Conservation (phyloP, 2,797 vertebrate genomes). For the Caiman crocodilus region DNA sequence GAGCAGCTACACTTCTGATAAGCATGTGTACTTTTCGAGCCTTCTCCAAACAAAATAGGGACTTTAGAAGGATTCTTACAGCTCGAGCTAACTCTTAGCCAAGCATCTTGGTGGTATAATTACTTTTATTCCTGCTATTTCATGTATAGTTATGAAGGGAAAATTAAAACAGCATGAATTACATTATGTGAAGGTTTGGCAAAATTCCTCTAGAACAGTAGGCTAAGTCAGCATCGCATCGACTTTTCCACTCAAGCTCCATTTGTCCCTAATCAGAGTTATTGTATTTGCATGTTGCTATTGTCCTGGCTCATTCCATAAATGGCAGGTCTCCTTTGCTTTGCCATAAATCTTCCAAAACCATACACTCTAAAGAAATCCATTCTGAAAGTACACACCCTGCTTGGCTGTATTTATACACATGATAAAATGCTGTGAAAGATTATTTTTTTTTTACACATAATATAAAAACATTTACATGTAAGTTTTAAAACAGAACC, state of each 20-base stretch:
- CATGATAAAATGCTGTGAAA: neutral
- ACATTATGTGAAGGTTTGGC: conserved; percentile 25
- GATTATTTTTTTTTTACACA: neutral
- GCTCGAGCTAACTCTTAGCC: neutral
- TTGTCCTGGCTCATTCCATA: conserved; percentile 34
- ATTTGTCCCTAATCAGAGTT: conserved; percentile 21
- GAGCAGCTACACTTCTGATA: neutral
- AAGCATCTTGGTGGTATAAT: neutral
- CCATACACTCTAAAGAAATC: neutral
- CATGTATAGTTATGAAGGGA: conserved; percentile 26
- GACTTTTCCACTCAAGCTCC: conserved; percentile 17
- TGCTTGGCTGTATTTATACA: neutral
- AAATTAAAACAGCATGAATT: conserved; percentile 52
- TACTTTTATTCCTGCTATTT: conserved; percentile 13
- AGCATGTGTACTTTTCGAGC: neutral
- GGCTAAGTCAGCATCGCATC: conserved; percentile 53
- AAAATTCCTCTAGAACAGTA: neutral
- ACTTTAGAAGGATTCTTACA: neutral
- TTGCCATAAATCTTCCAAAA: conserved; percentile 30
- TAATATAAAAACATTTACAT: conserved; percentile 16
- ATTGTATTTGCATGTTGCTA: conserved; percentile 29
- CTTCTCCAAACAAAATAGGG: neutral
- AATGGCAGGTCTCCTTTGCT: conserved; percentile 24
- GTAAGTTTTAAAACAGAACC: conserved; percentile 27
- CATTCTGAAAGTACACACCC: neutral